Percentiles rank a stretch among this genome's conserved stretches.
These are phyloP conservation scores for Scaptomyza hsui DNA, from an alignment of 1,140 invertebrate genomes.

Conservation along the genomic window DNA sequence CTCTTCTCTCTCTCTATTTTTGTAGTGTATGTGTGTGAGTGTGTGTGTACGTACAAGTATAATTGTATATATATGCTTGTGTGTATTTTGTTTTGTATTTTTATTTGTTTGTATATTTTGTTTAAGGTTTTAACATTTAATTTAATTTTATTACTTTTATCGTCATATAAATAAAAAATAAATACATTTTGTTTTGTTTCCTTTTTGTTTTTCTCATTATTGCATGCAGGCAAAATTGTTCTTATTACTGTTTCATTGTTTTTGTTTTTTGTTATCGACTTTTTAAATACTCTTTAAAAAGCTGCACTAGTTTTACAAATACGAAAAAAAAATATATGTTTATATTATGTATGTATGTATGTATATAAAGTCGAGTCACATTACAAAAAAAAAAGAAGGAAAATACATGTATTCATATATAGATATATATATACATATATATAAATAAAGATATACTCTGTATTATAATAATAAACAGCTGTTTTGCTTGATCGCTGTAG, in stretches of 20 bases:
- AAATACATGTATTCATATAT: conserved; percentile 35
- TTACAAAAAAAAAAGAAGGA: conserved; percentile 59
- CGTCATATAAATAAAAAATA: conserved; percentile 76
- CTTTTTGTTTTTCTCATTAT: conserved; percentile 26
- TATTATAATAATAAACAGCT: conserved; percentile 27
- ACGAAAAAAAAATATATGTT: conserved; percentile 64
- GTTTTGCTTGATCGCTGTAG: conserved; percentile 28
- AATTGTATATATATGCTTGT: conserved; percentile 37
- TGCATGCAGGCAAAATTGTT: conserved; percentile 26
- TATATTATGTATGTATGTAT: conserved; percentile 46
- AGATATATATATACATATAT: conserved; percentile 21
- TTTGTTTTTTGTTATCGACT: conserved; percentile 22
- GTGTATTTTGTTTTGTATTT: conserved; percentile 32
- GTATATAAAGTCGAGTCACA: conserved; percentile 57
- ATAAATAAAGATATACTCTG: conserved; percentile 27
- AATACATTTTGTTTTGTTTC: conserved; percentile 66
- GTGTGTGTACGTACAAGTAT: conserved; percentile 27
- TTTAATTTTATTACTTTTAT: conserved; percentile 72
- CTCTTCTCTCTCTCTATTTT: conserved; percentile 24
- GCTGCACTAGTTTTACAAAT: conserved; percentile 76
- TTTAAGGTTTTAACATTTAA: conserved; percentile 82
- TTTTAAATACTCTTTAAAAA: conserved; percentile 59
- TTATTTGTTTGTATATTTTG: conserved; percentile 64
- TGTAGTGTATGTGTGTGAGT: conserved; percentile 43
- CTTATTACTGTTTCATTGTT: conserved; percentile 8